Evolutionary conservation across 1,140 invertebrate species (phyloP), one percentile per base, ranked within the genome.

Genomic region (Nymphalis io): DNA sequence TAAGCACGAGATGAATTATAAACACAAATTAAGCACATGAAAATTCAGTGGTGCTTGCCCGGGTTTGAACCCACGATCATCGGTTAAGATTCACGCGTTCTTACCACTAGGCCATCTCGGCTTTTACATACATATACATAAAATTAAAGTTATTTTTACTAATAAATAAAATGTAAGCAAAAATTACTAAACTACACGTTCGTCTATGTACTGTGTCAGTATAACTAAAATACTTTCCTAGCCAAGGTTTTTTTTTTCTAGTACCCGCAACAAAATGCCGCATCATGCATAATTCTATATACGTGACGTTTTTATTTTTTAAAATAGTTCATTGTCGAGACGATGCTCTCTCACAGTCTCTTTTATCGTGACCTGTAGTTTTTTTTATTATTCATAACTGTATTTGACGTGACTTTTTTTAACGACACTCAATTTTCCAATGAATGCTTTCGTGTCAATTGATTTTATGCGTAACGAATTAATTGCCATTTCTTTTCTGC

Each of bases 241-340:
- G 27, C 10, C 51, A 27, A 55, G 27, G 46, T 53, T 55, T 55
- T 55, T 55, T 55, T 55, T 6, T 55, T 55, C 51, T 21, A 55
- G 23, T 23, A 27, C 51, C 51, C 51, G 51, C 51, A 55, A 65
- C 39, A 57, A 65, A 65, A 57, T 39, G 62, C 62, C 21, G 51
- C 21, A 42, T 65, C 62, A 57, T 27, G 38, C 62, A 57, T 57
- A 51, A 57, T 65, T 65, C 62, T 65, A 57, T 53, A 18, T 21
- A 13, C 51, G 51, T 23, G 33, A 57, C 38, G 39, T 65, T 65
- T 33, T 65, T 57, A 57, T 65, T 57, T 65, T 60, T n/a, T 21
- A 57, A 65, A 65, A 65, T 40, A 39, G 27, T 65, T 57, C 62
- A 27, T 23, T 27, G 62, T 57, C 57, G 46, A 57, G 40, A 57